Evolutionary conservation across 2,113 vertebrate species (phyloP).

Genomic region (Podilymbus podiceps): DNA sequence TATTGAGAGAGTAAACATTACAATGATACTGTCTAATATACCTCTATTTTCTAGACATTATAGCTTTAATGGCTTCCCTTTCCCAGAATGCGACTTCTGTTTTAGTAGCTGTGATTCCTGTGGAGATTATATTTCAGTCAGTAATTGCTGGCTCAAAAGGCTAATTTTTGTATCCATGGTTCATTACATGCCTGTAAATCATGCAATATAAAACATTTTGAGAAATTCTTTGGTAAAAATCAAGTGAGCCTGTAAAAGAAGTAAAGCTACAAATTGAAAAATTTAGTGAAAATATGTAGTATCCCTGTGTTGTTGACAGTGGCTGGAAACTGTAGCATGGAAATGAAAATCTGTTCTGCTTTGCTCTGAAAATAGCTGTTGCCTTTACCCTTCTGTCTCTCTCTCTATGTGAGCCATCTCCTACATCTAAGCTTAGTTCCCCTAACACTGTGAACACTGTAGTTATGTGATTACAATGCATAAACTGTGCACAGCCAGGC

Average conservation of each 20-base stretch:
- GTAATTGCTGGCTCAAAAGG: not conserved
- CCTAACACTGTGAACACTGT: not conserved
- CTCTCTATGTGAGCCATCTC: not conserved
- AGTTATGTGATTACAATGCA: not conserved
- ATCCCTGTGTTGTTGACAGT: not conserved
- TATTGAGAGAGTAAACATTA: not conserved
- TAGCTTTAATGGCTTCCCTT: not conserved
- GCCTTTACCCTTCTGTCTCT: not conserved
- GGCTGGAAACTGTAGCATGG: not conserved
- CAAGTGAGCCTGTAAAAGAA: not conserved
- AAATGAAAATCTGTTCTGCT: not conserved
- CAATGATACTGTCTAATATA: not conserved
- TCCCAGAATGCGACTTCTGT: not conserved
- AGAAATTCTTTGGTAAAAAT: not conserved
- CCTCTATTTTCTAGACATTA: not conserved
- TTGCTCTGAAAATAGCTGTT: not conserved
- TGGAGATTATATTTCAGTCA: not conserved
- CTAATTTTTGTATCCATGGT: not conserved
- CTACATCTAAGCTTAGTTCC: not conserved
- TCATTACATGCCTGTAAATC: not conserved
- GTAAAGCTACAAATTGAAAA: not conserved
- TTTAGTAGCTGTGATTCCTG: not conserved
- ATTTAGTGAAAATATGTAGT: not conserved
- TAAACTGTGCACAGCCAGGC: accelerated
- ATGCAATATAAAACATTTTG: not conserved